A percentile compares a stretch with the other conserved stretches of the same genome.
Evolutionary conservation across 1,140 invertebrate species (phyloP).

Genomic region (Aphelenchoides avenae): DNA sequence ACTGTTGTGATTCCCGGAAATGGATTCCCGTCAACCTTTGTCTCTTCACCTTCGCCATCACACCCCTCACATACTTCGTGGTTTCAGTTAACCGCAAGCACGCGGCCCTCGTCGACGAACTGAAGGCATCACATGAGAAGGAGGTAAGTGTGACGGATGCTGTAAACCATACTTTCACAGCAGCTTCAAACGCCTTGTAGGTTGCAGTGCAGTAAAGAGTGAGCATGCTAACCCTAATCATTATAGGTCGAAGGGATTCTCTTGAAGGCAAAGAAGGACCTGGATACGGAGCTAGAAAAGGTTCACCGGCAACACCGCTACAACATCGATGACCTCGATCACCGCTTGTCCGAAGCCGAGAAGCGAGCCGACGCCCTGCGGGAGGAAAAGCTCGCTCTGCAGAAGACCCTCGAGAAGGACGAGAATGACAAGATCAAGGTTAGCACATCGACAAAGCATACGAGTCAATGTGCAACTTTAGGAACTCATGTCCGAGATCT

Average conservation of each 20-base stretch:
- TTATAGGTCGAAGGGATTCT: no score
- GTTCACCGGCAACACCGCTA: background rate
- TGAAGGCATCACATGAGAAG: conserved; percentile 1
- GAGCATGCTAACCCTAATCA: no score
- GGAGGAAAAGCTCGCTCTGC: conserved; percentile 9
- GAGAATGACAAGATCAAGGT: conserved; percentile 12
- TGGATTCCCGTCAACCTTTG: conserved; percentile 10
- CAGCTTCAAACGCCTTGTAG: no score
- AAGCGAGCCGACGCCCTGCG: no score
- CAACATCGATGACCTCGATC: background rate
- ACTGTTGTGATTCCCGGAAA: background rate
- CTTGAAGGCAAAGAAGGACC: no score
- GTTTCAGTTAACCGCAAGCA: conserved; percentile 5
- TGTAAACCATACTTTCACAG: no score
- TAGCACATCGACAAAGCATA: conserved; percentile 6
- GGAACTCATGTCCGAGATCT: conserved; percentile 9
- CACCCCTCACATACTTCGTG: conserved; percentile 2
- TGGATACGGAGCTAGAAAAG: no score
- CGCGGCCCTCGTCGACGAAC: background rate
- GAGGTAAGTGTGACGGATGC: conserved; percentile 2
- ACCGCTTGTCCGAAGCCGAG: background rate
- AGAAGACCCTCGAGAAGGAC: conserved; percentile 7
- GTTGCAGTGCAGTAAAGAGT: background rate
- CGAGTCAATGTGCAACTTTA: conserved; percentile 8
- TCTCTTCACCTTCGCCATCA: background rate